These are phyloP conservation scores for Pachyseris speciosa DNA, from an alignment of 64 coral and sea anemone genomes.

Conservation along the genomic window DNA sequence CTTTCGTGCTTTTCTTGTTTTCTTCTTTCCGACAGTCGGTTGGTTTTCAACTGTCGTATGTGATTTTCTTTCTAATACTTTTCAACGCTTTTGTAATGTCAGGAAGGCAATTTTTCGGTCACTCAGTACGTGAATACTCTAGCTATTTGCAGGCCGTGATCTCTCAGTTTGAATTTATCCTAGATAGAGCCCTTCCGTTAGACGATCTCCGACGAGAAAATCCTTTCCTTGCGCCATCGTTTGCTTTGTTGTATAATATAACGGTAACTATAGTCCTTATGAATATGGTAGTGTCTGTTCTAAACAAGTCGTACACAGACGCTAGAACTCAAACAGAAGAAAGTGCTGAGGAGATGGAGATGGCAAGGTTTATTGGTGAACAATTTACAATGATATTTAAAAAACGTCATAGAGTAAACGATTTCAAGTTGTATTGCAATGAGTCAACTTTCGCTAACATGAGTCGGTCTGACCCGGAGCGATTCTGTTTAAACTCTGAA, in stretches of 20 bases:
- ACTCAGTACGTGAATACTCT: conserved; percentile 43
- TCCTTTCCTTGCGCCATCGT: conserved; percentile 67
- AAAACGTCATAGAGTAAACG: neutral
- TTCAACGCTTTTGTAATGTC: conserved; percentile 51
- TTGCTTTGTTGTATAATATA: conserved; percentile 58
- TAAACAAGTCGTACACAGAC: conserved; percentile 85
- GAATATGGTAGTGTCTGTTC: conserved; percentile 81
- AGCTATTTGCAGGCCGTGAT: conserved; percentile 33
- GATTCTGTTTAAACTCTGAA: neutral
- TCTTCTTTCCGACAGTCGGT: conserved; percentile 60
- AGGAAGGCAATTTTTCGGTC: conserved; percentile 43
- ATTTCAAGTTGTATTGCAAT: conserved; percentile 3
- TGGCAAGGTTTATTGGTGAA: conserved; percentile 77
- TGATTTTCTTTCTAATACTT: conserved; percentile 49
- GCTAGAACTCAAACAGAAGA: conserved; percentile 60
- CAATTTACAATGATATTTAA: conserved; percentile 49
- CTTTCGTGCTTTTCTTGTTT: conserved; percentile 70
- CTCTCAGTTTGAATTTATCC: conserved; percentile 61
- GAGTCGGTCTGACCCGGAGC: neutral
- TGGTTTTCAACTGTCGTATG: conserved; percentile 54
- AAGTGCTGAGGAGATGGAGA: conserved; percentile 74
- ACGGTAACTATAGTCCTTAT: conserved; percentile 67
- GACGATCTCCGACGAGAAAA: conserved; percentile 16
- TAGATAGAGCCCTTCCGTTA: conserved; percentile 71
- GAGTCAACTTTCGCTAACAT: neutral